Percentiles rank a stretch among this genome's conserved stretches.
Conservation (phyloP, 2,797 vertebrate genomes). For the Carapus acus region DNA sequence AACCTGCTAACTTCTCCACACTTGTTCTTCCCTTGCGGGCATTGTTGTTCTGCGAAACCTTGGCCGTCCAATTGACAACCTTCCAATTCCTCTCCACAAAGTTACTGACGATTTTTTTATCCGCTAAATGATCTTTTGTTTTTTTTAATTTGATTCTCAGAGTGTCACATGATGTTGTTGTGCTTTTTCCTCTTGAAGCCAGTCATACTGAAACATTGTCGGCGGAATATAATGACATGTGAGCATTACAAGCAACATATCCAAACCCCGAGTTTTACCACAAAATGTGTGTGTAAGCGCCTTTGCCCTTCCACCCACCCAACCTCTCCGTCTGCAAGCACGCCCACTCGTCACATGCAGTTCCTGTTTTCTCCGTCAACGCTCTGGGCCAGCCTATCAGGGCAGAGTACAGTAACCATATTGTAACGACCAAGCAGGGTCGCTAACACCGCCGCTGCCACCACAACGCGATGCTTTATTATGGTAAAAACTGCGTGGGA, state of each 20-base stretch:
- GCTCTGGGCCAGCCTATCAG: slow-evolving; percentile 66
- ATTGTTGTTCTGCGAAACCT: slow-evolving; percentile 9
- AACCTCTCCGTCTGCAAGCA: slow-evolving; percentile 67
- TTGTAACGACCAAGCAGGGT: slow-evolving; percentile 57
- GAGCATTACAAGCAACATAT: slow-evolving; percentile 61
- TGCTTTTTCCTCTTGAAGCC: slow-evolving; percentile 53
- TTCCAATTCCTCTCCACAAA: slow-evolving; percentile 19
- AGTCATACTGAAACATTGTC: slow-evolving; percentile 70
- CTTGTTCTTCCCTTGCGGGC: slow-evolving; percentile 38
- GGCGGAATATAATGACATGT: slow-evolving; percentile 70
- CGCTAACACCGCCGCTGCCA: slow-evolving; percentile 60
- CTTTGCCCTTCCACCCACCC: slow-evolving; percentile 69
- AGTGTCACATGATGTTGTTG: slow-evolving; percentile 48
- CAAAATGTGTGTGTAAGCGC: slow-evolving; percentile 34
- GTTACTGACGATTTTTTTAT: slow-evolving; percentile 16
- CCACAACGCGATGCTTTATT: slow-evolving; percentile 61
- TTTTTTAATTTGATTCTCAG: slow-evolving; percentile 22
- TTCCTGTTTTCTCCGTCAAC: slow-evolving; percentile 79
- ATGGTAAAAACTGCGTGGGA: slow-evolving; percentile 42
- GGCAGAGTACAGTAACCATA: slow-evolving; percentile 53
- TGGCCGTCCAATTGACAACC: slow-evolving; percentile 34
- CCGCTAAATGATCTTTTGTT: slow-evolving; percentile 7
- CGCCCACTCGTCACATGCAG: slow-evolving; percentile 71
- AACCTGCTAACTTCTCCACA: slow-evolving; percentile 12
- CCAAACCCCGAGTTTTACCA: slow-evolving; percentile 51